Conservation (phyloP, 2,888 invertebrate genomes). For the Nasonia oneida region DNA sequence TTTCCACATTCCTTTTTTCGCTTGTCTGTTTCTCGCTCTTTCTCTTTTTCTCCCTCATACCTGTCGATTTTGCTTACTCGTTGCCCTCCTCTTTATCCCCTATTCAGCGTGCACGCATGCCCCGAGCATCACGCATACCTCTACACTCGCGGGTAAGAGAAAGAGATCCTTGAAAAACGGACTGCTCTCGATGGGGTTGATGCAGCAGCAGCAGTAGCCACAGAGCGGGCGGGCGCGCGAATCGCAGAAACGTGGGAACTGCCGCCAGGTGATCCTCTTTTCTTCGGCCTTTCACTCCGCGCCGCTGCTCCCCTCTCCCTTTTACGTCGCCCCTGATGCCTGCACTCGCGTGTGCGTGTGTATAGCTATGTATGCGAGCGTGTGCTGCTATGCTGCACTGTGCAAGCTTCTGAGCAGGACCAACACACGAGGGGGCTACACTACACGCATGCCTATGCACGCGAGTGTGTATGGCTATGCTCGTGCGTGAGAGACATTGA, state of each 20-base stretch:
- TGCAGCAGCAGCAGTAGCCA: constrained; percentile 69
- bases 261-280: constrained; percentile 77
- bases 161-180: constrained; percentile 56
- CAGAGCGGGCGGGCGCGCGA: constrained; percentile 70
- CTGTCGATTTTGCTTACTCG: constrained; percentile 59
- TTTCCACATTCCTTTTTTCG: constrained; percentile 36
- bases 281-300: constrained; percentile 65
- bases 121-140: constrained; percentile 42
- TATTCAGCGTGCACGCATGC: constrained; percentile 51
- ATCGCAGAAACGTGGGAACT: constrained; percentile 79
- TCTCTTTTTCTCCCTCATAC: constrained; percentile 59
- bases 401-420: constrained; percentile 48
- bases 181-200: constrained; percentile 68
- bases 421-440: constrained; percentile 7
- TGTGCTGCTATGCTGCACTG: background rate
- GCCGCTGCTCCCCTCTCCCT: constrained; percentile 25
- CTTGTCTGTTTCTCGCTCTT: constrained; percentile 43
- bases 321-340: constrained; percentile 7
- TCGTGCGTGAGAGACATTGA: constrained; percentile 18
- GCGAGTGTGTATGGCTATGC: constrained; percentile 14
- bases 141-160: constrained; percentile 31
- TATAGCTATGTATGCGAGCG: background rate
- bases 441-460: constrained; percentile 16
- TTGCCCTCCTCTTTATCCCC: constrained; percentile 60
- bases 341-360: background rate